A percentile compares a stretch with the other conserved stretches of the same genome.
Evolutionary conservation across 2,113 vertebrate genomes (phyloP).

Genomic region (Potamarius usumacintae): DNA sequence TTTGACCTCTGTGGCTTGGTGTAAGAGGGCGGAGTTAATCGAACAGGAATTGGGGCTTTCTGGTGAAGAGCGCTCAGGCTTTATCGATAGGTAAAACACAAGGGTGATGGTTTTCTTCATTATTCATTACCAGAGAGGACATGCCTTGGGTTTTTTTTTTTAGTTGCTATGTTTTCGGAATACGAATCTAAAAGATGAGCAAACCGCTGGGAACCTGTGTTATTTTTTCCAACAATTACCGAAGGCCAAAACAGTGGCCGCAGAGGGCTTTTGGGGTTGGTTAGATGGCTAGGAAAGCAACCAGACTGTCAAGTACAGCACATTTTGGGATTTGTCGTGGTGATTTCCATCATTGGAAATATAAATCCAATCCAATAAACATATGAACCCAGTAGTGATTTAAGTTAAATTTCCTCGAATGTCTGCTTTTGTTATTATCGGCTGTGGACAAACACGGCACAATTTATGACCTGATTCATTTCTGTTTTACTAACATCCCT

Average conservation of each 20-base stretch:
- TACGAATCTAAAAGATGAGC: constrained; percentile 50
- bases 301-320: constrained; percentile 27
- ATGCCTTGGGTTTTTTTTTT: constrained; percentile 42
- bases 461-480: constrained; percentile 37
- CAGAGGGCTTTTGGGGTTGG: constrained; percentile 50
- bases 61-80: constrained; percentile 67
- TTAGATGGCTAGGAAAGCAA: constrained; percentile 51
- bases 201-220: constrained; percentile 55
- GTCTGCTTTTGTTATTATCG: constrained; percentile 38
- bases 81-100: constrained; percentile 71
- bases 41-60: constrained; percentile 56
- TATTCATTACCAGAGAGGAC: constrained; percentile 72
- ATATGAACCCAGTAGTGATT: constrained; percentile 5
- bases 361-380: constrained; percentile 28
- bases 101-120: constrained; percentile 70
- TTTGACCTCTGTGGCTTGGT: constrained; percentile 59
- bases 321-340: constrained; percentile 32
- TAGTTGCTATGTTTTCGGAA: constrained; percentile 64
- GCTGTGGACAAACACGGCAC: background rate
- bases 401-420: constrained; percentile 14
- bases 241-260: constrained; percentile 48
- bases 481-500: background rate
- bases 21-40: constrained; percentile 68
- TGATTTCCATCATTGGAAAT: constrained; percentile 40
- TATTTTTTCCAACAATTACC: constrained; percentile 63